These are phyloP conservation scores for Stegodyphus mimosarum DNA, from an alignment of 1,140 invertebrate genomes.

Conservation along the genomic window DNA sequence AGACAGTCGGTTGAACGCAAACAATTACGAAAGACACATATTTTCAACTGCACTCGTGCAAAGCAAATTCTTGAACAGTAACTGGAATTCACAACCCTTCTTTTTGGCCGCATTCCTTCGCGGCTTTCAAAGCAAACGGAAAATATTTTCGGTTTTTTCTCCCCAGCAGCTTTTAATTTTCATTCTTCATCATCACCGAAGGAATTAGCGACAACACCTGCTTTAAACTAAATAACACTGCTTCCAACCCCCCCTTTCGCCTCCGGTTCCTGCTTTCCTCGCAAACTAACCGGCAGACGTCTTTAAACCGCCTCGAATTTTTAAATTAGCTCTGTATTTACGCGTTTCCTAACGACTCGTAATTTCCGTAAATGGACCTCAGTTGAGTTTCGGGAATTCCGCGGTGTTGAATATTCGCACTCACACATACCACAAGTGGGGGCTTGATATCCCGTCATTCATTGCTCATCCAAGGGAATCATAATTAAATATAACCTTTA, in stretches of 20 bases:
- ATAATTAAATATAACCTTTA: slow-evolving; percentile 57
- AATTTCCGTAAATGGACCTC: slow-evolving; percentile 54
- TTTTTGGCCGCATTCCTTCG: slow-evolving; percentile 41
- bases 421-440: slow-evolving; percentile 31
- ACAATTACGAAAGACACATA: slow-evolving; percentile 56
- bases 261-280: neutral
- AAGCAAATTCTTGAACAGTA: slow-evolving; percentile 36
- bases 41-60: neutral
- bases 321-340: slow-evolving; percentile 56
- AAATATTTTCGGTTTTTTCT: slow-evolving; percentile 48
- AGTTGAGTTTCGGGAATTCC: slow-evolving; percentile 45
- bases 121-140: slow-evolving; percentile 47
- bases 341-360: slow-evolving; percentile 48
- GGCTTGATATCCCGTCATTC: slow-evolving; percentile 42
- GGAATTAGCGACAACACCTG: slow-evolving; percentile 51
- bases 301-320: slow-evolving; percentile 44
- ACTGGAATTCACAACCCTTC: slow-evolving; percentile 42
- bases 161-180: slow-evolving; percentile 36
- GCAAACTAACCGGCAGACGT: neutral
- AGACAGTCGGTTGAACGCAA: slow-evolving; percentile 19
- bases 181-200: slow-evolving; percentile 50
- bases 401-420: slow-evolving; percentile 18
- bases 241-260: neutral
- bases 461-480: slow-evolving; percentile 17
- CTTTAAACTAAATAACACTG: slow-evolving; percentile 45